Evolutionary conservation across 2,113 vertebrate genomes (phyloP).

Genomic region (Symphodus melops): DNA sequence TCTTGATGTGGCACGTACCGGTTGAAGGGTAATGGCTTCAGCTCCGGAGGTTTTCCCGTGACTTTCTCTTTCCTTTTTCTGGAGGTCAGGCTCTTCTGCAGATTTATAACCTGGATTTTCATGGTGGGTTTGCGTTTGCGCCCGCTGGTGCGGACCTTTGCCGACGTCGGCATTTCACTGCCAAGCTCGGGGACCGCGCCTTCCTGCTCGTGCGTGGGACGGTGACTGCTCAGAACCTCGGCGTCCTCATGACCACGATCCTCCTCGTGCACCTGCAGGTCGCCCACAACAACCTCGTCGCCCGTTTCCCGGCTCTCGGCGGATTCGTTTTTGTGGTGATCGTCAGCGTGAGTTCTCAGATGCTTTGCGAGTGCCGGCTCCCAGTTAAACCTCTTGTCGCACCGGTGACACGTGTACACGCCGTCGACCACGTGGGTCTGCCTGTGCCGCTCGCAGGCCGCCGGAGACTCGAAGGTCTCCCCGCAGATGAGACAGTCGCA

Average conservation of each 20-base stretch:
- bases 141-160: slow-evolving; percentile 68
- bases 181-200: not conserved
- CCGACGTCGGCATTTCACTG: not conserved
- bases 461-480: slow-evolving; percentile 44
- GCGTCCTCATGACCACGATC: not conserved
- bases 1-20: slow-evolving; percentile 51
- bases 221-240: not conserved
- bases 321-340: not conserved
- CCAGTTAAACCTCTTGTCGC: slow-evolving; percentile 52
- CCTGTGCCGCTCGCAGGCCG: slow-evolving; percentile 57
- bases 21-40: slow-evolving; percentile 28
- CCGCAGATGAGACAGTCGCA: slow-evolving; percentile 55
- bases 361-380: slow-evolving; percentile 61
- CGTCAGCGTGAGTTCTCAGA: slow-evolving; percentile 65
- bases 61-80: slow-evolving; percentile 21
- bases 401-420: slow-evolving; percentile 30
- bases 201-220: not conserved
- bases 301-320: not conserved
- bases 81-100: slow-evolving; percentile 56
- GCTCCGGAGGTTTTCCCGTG: not conserved
- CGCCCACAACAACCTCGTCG: not conserved
- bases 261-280: not conserved
- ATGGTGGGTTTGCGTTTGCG: slow-evolving; percentile 73
- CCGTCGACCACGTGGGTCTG: slow-evolving; percentile 48
- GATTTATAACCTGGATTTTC: slow-evolving; percentile 73